Conservation (phyloP, 2,888 invertebrate genomes). For the Cloeon dipterum region DNA sequence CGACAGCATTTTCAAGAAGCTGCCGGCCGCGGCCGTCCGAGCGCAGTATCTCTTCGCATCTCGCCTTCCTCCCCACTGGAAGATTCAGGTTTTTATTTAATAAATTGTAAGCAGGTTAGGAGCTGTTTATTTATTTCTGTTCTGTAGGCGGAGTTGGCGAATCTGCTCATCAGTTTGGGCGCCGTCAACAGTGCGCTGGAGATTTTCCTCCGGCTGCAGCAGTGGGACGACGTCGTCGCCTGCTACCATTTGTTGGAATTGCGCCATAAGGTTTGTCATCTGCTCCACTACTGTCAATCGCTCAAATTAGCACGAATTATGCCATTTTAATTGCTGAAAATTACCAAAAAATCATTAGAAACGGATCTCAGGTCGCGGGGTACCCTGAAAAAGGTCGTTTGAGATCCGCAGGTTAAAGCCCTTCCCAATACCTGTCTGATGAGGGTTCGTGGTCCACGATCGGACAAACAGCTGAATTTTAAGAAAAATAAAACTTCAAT, state of each 20-base stretch:
- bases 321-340: too few relatives aligned
- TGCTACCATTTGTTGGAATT: constrained; percentile 73
- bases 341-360: too few relatives aligned
- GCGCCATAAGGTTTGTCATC: constrained; percentile 42
- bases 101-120: not conserved
- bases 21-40: constrained; percentile 22
- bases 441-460: too few relatives aligned
- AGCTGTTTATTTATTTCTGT: constrained; percentile 2
- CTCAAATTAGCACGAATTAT: too few relatives aligned
- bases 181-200: constrained; percentile 66
- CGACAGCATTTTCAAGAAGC: constrained; percentile 23
- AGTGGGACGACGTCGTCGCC: constrained; percentile 82
- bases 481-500: too few relatives aligned
- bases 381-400: too few relatives aligned
- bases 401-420: too few relatives aligned
- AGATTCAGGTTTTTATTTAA: constrained; percentile 26
- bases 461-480: too few relatives aligned
- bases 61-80: constrained; percentile 51
- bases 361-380: too few relatives aligned
- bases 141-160: constrained; percentile 42
- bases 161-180: constrained; percentile 56
- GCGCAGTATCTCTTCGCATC: constrained; percentile 41
- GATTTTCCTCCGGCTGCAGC: constrained; percentile 43
- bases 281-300: too few relatives aligned
- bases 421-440: too few relatives aligned